These are phyloP conservation scores for Andricus curvator DNA, from an alignment of 2,888 invertebrate species.

Conservation along the genomic window DNA sequence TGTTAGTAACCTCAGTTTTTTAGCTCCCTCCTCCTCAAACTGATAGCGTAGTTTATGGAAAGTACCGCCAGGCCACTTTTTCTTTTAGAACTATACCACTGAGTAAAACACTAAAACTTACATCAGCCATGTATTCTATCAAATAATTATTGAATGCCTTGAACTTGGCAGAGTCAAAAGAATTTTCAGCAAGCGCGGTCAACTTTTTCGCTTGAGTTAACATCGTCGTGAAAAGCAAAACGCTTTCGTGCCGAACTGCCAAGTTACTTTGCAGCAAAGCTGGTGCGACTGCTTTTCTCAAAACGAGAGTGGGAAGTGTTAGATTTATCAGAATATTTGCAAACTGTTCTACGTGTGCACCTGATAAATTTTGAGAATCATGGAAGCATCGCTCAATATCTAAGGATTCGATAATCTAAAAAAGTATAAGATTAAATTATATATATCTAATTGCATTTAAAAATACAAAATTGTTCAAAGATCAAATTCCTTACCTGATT, in stretches of 20 bases:
- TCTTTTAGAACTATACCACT: no score
- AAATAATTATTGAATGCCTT: constrained; percentile 55
- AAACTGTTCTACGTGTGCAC: constrained; percentile 80
- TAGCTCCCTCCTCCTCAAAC: no score
- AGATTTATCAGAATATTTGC: constrained; percentile 80
- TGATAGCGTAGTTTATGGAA: no score
- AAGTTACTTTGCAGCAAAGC: constrained; percentile 65
- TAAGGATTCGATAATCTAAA: constrained; percentile 68
- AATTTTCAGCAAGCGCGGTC: constrained; percentile 51
- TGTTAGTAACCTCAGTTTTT: no score
- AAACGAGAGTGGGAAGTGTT: constrained; percentile 79
- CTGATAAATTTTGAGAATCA: constrained; percentile 73
- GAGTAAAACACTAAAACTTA: constrained; percentile 45
- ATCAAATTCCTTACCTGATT: constrained; percentile 61
- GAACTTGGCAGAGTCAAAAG: constrained; percentile 53
- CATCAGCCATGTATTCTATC: constrained; percentile 64
- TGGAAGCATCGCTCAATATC: constrained; percentile 76
- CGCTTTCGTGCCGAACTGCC: constrained; percentile 71
- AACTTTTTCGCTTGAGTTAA: constrained; percentile 77
- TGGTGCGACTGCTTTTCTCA: constrained; percentile 75
- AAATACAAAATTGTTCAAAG: constrained; percentile 22
- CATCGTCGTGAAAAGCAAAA: constrained; percentile 76
- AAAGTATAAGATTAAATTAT: constrained; percentile 44
- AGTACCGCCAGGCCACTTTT: no score
- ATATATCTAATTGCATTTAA: constrained; percentile 1